Base-by-base conservation (phyloP, 2,888 invertebrate species). In the Teinopalpus imperialis region DNA sequence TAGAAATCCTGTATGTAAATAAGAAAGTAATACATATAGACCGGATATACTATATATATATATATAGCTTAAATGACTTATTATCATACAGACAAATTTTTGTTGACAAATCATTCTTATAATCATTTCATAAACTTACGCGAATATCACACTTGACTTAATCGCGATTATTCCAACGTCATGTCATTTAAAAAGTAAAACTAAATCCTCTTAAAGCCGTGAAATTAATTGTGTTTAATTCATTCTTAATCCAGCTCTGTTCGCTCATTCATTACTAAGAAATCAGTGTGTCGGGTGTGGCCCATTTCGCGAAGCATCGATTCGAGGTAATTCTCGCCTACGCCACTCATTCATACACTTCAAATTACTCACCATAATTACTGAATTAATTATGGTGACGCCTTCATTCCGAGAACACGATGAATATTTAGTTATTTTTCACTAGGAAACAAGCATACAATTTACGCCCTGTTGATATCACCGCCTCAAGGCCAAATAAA, bases 191-290 rank as follows among this genome's bases (percentile, higher is more conserved):
- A n/a, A n/a, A n/a, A n/a, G n/a, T n/a, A n/a, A n/a, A n/a, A n/a
- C n/a, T n/a, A n/a, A n/a, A n/a, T n/a, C n/a, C n/a, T n/a, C 16
- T 16, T 2, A 16, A 16, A 16, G 16, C 16, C 4, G 16, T 16
- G 16, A 3, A 3, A 3, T 3, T 16, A 16, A 16, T 14, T 14
- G 2, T 10, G 10, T 5, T 1, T 1, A 4, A 4, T 4, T 26
- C 0, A 2, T 9, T 2, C 14, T 6, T 1, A 26, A 18, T 44
- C 26, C 24, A n/a, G 10, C 32, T 21, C 44, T 44, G 44, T 34
- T 23, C 26, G 8, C 8, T 12, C 32, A 39, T 39, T 39, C 31
- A 32, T 32, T 44, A 44, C 44, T 23, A 8, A 26, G 31, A 24
- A 44, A 23, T 39, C 18, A 7, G 20, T 26, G 10, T 24, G 34